phyloP scores from a whole-genome alignment of 2,797 vertebrate species.

The Pangasius sanitwongsei region DNA sequence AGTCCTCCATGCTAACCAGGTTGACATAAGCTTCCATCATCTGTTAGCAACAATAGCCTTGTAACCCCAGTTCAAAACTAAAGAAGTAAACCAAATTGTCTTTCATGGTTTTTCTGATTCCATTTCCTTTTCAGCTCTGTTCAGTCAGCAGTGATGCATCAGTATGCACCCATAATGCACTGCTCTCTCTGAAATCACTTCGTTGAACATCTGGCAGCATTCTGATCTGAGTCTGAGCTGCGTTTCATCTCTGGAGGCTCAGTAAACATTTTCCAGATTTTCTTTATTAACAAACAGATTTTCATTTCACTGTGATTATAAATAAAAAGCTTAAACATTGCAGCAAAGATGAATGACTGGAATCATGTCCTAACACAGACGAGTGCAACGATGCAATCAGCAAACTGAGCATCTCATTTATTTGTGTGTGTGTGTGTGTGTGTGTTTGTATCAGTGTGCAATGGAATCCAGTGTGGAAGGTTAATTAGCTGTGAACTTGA shows the following conservation, averaged over 20 bases:
- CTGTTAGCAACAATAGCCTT: not conserved
- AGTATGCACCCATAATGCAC: not conserved
- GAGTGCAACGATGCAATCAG: constrained; percentile 46
- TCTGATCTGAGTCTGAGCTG: constrained; percentile 33
- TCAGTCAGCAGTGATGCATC: constrained; percentile 4
- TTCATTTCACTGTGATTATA: constrained; percentile 41
- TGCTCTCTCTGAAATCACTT: constrained; percentile 21
- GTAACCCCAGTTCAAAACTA: not conserved
- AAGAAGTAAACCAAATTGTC: not conserved
- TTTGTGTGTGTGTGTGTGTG: constrained; percentile 31
- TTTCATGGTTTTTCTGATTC: not conserved
- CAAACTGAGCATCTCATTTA: constrained; percentile 41
- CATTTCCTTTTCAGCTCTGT: not conserved
- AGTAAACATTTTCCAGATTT: constrained; percentile 32
- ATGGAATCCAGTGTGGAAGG: constrained; percentile 51
- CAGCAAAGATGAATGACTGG: constrained; percentile 17
- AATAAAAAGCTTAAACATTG: constrained; percentile 28
- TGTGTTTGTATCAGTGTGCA: constrained; percentile 30
- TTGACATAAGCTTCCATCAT: not conserved
- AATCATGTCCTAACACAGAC: constrained; percentile 39
- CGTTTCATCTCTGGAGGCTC: constrained; percentile 53
- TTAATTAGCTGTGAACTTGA: constrained; percentile 36
- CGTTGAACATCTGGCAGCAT: constrained; percentile 26
- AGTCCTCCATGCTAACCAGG: not conserved
- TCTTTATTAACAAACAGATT: constrained; percentile 39